A percentile compares a stretch with the other conserved stretches of the same genome.
Evolutionary conservation across 1,140 invertebrate species (phyloP).

Genomic region (Atta cephalotes): DNA sequence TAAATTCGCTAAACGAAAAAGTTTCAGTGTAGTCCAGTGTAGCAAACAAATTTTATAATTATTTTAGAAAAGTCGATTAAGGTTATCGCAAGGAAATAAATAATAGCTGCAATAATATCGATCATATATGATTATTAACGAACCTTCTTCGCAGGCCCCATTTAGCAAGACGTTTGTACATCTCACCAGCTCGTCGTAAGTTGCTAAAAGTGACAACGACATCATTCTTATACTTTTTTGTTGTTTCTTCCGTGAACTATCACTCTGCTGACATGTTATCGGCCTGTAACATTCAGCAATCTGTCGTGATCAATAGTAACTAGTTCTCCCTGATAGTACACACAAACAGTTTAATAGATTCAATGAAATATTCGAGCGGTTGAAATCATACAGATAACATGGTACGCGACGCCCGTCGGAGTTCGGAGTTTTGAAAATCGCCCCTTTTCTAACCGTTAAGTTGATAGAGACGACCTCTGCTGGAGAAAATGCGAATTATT

Average conservation of each 20-base stretch:
- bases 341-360: background rate
- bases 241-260: background rate
- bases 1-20: too few species aligned
- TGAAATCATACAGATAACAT: background rate
- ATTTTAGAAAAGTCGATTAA: background rate
- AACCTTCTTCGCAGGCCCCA: slow-evolving; percentile 90
- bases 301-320: background rate
- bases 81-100: background rate
- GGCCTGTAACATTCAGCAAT: background rate
- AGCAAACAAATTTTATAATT: background rate
- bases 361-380: background rate
- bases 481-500: background rate
- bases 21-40: too few species aligned
- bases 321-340: too few species aligned
- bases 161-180: slow-evolving; percentile 89
- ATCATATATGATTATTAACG: slow-evolving; percentile 62
- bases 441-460: slow-evolving; percentile 32
- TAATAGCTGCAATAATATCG: slow-evolving; percentile 51
- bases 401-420: background rate
- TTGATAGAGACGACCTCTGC: background rate
- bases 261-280: background rate
- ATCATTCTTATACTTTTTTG: slow-evolving; percentile 69
- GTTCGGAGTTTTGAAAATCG: background rate
- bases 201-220: slow-evolving; percentile 86
- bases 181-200: slow-evolving; percentile 90